These are phyloP conservation scores for Metopolophium dirhodum DNA, from an alignment of 1,140 invertebrate genomes.

Conservation along the genomic window DNA sequence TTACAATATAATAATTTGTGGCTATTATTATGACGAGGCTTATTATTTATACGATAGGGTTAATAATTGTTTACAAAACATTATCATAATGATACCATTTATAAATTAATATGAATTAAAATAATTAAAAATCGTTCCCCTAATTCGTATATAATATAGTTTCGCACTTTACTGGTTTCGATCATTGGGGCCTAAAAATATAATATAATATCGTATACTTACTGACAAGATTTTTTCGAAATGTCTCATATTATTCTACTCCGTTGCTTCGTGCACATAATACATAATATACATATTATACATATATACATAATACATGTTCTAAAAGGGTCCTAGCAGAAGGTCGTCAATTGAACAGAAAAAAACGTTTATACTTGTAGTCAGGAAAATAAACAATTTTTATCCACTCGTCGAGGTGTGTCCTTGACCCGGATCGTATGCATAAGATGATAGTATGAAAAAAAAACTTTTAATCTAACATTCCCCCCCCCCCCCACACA, in stretches of 20 bases:
- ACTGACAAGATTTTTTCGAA: neutral
- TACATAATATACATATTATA: neutral
- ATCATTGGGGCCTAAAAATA: neutral
- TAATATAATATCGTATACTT: neutral
- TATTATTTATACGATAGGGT: neutral
- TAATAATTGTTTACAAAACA: neutral
- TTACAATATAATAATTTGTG: neutral
- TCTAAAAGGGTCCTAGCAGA: neutral
- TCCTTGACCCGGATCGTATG: conserved; percentile 18
- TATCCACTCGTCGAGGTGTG: neutral
- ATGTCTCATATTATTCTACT: neutral
- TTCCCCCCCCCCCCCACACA: neutral
- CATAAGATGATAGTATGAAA: neutral
- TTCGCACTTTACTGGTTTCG: neutral
- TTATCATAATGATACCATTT: neutral
- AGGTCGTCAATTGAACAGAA: neutral
- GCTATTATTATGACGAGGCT: neutral
- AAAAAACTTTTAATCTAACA: conserved; percentile 25
- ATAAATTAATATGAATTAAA: too few relatives aligned
- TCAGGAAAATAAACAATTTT: conserved; percentile 23
- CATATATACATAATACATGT: neutral
- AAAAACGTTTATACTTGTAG: neutral
- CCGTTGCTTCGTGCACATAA: neutral
- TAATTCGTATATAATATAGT: neutral
- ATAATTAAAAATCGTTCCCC: neutral